Evolutionary conservation across 2,113 vertebrate genomes (phyloP), one percentile per base, ranked within the genome.

Genomic region (Istiophorus platypterus): DNA sequence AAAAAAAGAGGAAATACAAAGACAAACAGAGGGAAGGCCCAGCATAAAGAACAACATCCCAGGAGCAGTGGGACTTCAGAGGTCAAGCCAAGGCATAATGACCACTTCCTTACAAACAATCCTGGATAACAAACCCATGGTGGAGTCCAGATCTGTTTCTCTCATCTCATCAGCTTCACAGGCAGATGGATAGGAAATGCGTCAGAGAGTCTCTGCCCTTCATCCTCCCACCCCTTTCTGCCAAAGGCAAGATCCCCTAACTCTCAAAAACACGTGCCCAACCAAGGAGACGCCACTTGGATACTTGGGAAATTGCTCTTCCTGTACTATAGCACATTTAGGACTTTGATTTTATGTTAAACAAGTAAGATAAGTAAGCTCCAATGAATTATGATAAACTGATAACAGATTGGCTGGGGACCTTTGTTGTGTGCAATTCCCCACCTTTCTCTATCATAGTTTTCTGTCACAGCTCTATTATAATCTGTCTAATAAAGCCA

Each of bases 141-240:
- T 27, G 64, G 74, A 8, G 29, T 80, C 54, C 34, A 63, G 11
- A 84, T 83, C 82, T 84, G 74, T 51, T 92, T 64, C 76, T 76
- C 59, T 80, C 77, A 82, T 79, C 72, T 88, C 68, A 68, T 75
- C 65, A 80, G 84, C 65, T 79, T 71, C 75, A 78, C 62, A 74
- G 58, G 29, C 69, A 15, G 42, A 34, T 24, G 22, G 58, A 81
- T n/a, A 92, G 92, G 91, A 94, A 94, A 93, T 91, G 88, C 87
- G 82, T 76, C 56, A n/a, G 42, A 61, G 17, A 66, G 84, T 37
- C 45, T 58, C 22, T 66, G 1, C 58, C 58, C 26, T 81, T 80
- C 73, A 70, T 82, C 59, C 67, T 82, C 81, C 84, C 80, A 47
- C 81, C 71, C 58, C 20, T 81, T 89, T 88, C 76, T 59, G 22